Evolutionary conservation across 2,113 vertebrate species (phyloP).

Genomic region (Condylura cristata): DNA sequence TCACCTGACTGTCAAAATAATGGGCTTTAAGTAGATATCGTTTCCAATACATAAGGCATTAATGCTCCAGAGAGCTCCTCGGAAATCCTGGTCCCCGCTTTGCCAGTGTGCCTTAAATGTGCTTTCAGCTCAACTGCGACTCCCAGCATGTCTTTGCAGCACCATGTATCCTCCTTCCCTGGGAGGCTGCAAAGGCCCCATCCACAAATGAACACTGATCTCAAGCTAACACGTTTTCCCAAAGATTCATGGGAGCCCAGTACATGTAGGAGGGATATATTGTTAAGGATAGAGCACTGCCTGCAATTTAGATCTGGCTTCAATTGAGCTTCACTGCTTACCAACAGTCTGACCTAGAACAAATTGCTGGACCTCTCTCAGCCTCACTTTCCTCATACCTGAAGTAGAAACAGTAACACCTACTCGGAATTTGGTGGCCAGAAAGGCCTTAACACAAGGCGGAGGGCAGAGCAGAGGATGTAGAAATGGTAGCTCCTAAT

Average conservation of each 20-base stretch:
- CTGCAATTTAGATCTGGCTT: neutral
- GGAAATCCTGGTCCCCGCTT: neutral
- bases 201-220: neutral
- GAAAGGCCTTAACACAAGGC: neutral
- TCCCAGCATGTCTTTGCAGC: neutral
- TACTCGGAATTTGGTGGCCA: neutral
- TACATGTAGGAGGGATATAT: rapidly evolving
- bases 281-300: neutral
- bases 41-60: neutral
- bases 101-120: neutral
- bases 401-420: neutral
- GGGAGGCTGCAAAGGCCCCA: neutral
- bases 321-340: neutral
- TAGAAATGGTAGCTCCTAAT: neutral
- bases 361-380: neutral
- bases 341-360: neutral
- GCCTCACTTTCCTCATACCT: neutral
- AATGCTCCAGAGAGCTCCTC: neutral
- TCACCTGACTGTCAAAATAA: neutral
- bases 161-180: neutral
- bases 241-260: neutral
- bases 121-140: neutral
- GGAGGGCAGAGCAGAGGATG: neutral
- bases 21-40: neutral
- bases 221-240: neutral